phyloP scores from a whole-genome alignment of 2,797 vertebrate genomes.

The Myotis myotis region DNA sequence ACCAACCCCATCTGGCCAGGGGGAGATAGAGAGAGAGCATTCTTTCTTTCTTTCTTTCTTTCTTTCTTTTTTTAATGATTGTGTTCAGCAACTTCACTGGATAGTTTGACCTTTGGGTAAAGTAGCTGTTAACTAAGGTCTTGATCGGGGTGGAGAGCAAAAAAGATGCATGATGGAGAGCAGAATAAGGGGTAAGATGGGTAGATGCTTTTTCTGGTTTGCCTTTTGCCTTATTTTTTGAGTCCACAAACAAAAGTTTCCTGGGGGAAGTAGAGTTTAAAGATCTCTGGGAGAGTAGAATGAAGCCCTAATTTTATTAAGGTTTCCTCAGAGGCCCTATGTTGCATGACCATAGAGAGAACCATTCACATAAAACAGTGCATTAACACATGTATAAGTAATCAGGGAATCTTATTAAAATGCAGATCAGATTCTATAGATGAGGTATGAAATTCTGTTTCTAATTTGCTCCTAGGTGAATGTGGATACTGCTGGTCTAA shows the following conservation, averaged over 20 bases:
- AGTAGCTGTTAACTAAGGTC: not conserved
- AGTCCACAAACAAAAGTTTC: not conserved
- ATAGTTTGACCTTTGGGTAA: not conserved
- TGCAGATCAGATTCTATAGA: not conserved
- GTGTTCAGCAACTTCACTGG: not conserved
- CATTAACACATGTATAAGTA: not conserved
- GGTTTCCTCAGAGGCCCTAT: not conserved
- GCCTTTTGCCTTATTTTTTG: not conserved
- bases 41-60: not conserved
- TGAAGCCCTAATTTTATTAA: not conserved
- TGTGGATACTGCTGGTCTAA: not conserved
- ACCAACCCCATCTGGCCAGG: too few species aligned
- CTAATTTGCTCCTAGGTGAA: not conserved
- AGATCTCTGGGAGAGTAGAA: not conserved
- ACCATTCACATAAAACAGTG: not conserved
- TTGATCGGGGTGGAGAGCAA: not conserved
- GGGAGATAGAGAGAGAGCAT: not conserved
- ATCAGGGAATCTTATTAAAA: not conserved
- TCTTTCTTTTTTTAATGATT: not conserved
- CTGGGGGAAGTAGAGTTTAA: not conserved
- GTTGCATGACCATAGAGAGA: not conserved
- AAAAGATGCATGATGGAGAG: not conserved
- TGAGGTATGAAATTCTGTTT: not conserved
- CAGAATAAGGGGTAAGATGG: not conserved
- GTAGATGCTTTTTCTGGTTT: not conserved